Base-by-base conservation (phyloP, 2,797 vertebrate genomes). In the Rhyacichthys aspro region DNA sequence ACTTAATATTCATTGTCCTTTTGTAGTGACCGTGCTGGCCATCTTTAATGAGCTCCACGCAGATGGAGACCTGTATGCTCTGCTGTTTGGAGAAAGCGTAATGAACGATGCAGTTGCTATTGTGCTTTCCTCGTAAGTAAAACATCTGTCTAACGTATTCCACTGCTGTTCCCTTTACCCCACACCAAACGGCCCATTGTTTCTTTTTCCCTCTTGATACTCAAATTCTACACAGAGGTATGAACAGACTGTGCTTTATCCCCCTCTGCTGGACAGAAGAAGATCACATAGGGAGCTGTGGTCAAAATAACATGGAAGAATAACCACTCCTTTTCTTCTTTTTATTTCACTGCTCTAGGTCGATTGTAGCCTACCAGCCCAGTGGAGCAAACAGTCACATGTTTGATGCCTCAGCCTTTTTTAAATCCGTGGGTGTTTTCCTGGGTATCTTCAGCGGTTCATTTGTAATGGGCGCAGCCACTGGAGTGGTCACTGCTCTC, bases 401-500 rank as follows among this genome's bases (percentile, higher is more conserved):
- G 55, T 99, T 99, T 47, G 97, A 99, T 43, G 95, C 96, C n/a
- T 88, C 95, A 0, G 97, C 97, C 0, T 98, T 99, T 79, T 98
- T 99, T 89, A 99, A 98, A 83, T 98, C 95, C 0, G 95, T 98
- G 34, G 97, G 97, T 6, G 90, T 98, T 73, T 99, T 99, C 72
- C 87, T 99, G 72, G 97, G 96, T 28, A 98, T 99, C 82, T 98
- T 99, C 88, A 98, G 97, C 36, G 97, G 97, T 8, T 99, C 97
- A 56, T 99, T 98, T 55, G 90, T 95, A 66, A 98, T 99, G 97
- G 97, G 97, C 34, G 95, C 96, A 2, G 95, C 92, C 81, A 98
- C 94, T 0, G 97, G 96, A 3, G 94, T 98, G 11, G 93, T 97
- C 81, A 99, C 97, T 5, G 96, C 97, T 78, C 92, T 99, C 73